These are phyloP conservation scores for Caenorhabditis sinica DNA, from an alignment of 2,888 invertebrate species.

Conservation along the genomic window DNA sequence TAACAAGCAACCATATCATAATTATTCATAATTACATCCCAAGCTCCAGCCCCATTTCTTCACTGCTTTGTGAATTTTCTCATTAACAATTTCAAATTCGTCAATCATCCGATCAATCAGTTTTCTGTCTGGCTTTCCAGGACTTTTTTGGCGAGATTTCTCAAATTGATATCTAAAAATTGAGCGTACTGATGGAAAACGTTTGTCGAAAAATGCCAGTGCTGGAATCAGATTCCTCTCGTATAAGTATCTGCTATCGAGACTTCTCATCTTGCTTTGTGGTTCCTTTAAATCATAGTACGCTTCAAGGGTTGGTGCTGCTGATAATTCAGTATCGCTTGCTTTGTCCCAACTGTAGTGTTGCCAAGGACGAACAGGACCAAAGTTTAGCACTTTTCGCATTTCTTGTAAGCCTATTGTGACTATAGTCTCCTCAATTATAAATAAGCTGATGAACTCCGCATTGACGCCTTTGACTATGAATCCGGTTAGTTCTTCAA, in stretches of 20 bases:
- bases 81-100: too few relatives aligned
- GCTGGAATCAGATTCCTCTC: conserved; percentile 58
- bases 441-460: too few relatives aligned
- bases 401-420: conserved; percentile 58
- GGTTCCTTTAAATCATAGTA: conserved; percentile 61
- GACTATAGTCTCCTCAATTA: conserved; percentile 37
- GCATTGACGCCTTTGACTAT: too few relatives aligned
- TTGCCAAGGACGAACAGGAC: conserved; percentile 56
- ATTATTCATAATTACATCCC: too few relatives aligned
- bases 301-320: conserved; percentile 51
- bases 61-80: too few relatives aligned
- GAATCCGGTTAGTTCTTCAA: too few relatives aligned
- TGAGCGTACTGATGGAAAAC: conserved; percentile 58
- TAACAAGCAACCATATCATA: too few relatives aligned
- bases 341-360: conserved; percentile 50
- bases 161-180: conserved; percentile 54
- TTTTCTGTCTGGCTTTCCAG: conserved; percentile 42
- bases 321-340: too few relatives aligned
- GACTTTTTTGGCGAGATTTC: conserved; percentile 22
- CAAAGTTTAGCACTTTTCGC: conserved; percentile 62
- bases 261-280: conserved; percentile 39
- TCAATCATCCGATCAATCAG: conserved; percentile 44
- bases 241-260: conserved; percentile 53
- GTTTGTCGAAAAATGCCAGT: conserved; percentile 64
- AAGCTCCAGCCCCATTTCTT: too few relatives aligned